These are phyloP conservation scores for Sebastes wilsoni DNA, from an alignment of 2,797 vertebrate species.

Conservation along the genomic window DNA sequence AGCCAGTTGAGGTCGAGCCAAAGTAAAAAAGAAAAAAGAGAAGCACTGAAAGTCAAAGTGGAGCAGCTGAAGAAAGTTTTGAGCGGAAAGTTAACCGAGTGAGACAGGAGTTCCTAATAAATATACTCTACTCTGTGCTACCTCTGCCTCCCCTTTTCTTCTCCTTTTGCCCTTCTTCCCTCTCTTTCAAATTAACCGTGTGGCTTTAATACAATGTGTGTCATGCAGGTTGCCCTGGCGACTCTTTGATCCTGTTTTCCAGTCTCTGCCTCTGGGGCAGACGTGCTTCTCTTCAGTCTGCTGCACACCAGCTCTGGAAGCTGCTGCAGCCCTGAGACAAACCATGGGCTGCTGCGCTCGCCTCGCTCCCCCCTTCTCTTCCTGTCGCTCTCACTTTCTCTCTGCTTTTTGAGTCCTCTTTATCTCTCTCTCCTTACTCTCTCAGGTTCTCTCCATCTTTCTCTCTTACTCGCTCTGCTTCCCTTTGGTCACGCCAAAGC, in stretches of 20 bases:
- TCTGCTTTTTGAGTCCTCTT: slow-evolving; percentile 22
- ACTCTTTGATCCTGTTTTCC: slow-evolving; percentile 86
- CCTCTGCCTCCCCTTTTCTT: slow-evolving; percentile 64
- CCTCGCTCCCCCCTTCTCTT: slow-evolving; percentile 52
- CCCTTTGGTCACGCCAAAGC: slow-evolving; percentile 76
- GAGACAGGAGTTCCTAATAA: slow-evolving; percentile 73
- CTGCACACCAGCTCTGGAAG: slow-evolving; percentile 77
- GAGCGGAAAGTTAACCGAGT: slow-evolving; percentile 69
- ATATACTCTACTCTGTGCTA: slow-evolving; percentile 58
- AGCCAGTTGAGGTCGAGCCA: slow-evolving; percentile 51
- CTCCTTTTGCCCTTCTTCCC: slow-evolving; percentile 65
- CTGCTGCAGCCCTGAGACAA: slow-evolving; percentile 69
- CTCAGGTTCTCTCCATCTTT: slow-evolving; percentile 45
- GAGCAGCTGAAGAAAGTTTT: slow-evolving; percentile 64
- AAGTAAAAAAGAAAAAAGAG: slow-evolving; percentile 11
- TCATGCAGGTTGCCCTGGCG: slow-evolving; percentile 84
- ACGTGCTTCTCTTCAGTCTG: slow-evolving; percentile 84
- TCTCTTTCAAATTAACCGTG: slow-evolving; percentile 79
- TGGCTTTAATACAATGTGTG: slow-evolving; percentile 86
- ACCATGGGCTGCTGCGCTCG: slow-evolving; percentile 68
- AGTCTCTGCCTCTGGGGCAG: slow-evolving; percentile 81
- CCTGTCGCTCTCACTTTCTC: slow-evolving; percentile 51
- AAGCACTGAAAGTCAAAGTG: slow-evolving; percentile 53
- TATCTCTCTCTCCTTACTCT: slow-evolving; percentile 27
- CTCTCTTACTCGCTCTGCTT: slow-evolving; percentile 69